Conservation (phyloP, 2,888 invertebrate genomes). For the Agriopis leucophaearia region DNA sequence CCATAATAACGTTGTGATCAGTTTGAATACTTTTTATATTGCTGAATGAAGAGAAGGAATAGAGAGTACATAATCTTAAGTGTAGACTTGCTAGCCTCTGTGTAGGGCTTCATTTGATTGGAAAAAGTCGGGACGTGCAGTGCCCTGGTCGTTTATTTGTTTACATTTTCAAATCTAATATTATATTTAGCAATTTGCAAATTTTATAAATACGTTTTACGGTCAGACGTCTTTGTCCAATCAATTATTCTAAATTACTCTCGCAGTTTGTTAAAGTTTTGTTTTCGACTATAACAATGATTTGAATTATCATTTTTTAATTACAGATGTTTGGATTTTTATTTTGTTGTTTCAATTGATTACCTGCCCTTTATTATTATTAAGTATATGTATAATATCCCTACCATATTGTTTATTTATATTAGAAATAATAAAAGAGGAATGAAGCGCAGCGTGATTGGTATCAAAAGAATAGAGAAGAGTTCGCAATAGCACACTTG, state of each 20-base stretch:
- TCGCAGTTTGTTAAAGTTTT: slow-evolving; percentile 83
- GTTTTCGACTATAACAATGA: slow-evolving; percentile 83
- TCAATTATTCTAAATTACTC: slow-evolving; percentile 70
- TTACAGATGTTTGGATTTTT: slow-evolving; percentile 85
- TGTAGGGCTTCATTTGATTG: slow-evolving; percentile 82
- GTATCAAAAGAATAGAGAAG: no score
- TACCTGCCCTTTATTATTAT: not conserved
- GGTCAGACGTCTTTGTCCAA: slow-evolving; percentile 77
- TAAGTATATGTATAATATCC: no score
- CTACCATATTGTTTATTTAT: no score
- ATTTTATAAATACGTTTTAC: slow-evolving; percentile 55
- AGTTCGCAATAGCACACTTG: no score
- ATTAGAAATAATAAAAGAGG: no score
- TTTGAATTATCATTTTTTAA: slow-evolving; percentile 79
- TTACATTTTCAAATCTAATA: slow-evolving; percentile 66
- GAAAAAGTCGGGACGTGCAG: slow-evolving; percentile 67
- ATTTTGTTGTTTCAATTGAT: slow-evolving; percentile 58
- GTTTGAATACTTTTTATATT: slow-evolving; percentile 86
- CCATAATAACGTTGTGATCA: slow-evolving; percentile 85
- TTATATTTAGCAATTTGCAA: slow-evolving; percentile 57
- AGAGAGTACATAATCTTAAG: slow-evolving; percentile 70
- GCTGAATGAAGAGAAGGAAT: slow-evolving; percentile 76
- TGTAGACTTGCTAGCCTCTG: slow-evolving; percentile 84
- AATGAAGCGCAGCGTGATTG: no score
- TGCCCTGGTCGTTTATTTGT: slow-evolving; percentile 58